Evolutionary conservation across 2,113 vertebrate genomes (phyloP), one percentile per base, ranked within the genome.

Genomic region (Indicator indicator): DNA sequence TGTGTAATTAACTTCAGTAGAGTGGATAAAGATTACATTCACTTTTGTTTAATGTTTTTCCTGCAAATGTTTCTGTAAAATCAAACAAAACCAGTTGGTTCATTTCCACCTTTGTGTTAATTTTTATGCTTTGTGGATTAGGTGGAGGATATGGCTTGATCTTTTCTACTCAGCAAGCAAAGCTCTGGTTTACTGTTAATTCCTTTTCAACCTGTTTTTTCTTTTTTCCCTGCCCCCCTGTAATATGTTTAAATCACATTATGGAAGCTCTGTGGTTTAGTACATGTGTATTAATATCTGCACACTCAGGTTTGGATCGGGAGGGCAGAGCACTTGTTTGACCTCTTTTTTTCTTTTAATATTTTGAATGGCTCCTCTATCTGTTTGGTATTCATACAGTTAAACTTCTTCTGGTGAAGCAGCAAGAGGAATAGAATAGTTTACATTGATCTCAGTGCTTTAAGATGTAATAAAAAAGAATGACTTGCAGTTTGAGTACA

Each of bases 401-500:
- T 80, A 40, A 83, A 75, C 16, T 7, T 73, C 36, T 86, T 32
- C 58, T 87, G 72, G 13, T 17, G 50, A 21, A 85, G n/a, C 64
- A 86, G 48, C 63, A 77, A 54, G 83, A 90, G 73, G 33, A 86
- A 33, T 5, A 18, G 65, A 60, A 83, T 9, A 40, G 54, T 91
- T 96, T 77, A 78, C 89, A 55, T 26, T 64, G 85, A 88, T 95
- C 80, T 82, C 50, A 33, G 44, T 74, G 79, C 88, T 95, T 90
- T 75, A 90, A 88, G 58, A 63, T 86, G 32, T 78, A 81, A 95
- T 94, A 86, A 93, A 84, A 67, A 68, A 23, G 71, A 65, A 83
- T 72, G 91, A 86, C 82, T 94, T 95, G 85, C 89, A 91, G 75
- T 93, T 93, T 77, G 81, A 77, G 58, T 62, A 48, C 18, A 12